These are phyloP conservation scores for Pangasius macronema DNA, from an alignment of 2,797 vertebrate species.

Conservation along the genomic window DNA sequence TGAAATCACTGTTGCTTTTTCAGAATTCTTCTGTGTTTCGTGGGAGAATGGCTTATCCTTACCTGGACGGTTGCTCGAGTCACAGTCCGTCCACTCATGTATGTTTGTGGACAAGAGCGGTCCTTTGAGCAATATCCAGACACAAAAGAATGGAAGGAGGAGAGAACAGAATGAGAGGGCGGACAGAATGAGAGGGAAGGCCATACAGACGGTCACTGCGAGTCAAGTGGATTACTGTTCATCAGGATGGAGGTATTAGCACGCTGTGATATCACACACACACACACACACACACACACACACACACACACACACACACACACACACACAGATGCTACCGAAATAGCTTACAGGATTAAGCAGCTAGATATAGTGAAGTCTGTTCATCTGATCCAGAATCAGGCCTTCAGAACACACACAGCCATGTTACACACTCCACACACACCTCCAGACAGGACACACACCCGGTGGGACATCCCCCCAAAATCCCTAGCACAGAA, in stretches of 20 bases:
- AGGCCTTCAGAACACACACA: conserved; percentile 45
- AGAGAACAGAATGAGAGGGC: conserved; percentile 22
- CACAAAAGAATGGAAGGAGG: conserved; percentile 15
- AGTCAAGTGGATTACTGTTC: conserved; percentile 71
- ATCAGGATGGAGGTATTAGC: conserved; percentile 74
- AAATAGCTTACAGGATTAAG: conserved; percentile 69
- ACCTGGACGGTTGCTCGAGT: conserved; percentile 72
- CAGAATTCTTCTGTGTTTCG: not conserved
- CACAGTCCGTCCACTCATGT: conserved; percentile 70
- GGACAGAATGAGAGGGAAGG: conserved; percentile 50
- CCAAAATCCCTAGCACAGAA: not conserved
- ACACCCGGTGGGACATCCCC: not conserved
- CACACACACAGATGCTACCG: conserved; percentile 38
- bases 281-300: conserved; percentile 42
- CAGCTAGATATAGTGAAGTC: conserved; percentile 72
- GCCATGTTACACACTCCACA: conserved; percentile 24
- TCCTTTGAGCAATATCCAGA: conserved; percentile 13
- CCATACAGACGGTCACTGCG: conserved; percentile 53
- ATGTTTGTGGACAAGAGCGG: conserved; percentile 38
- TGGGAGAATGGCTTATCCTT: conserved; percentile 48
- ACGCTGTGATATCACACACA: conserved; percentile 40
- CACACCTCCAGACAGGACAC: not conserved
- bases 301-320: conserved; percentile 49
- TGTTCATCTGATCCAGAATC: conserved; percentile 73
- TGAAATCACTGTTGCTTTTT: not conserved